phyloP scores from a whole-genome alignment of 1,140 invertebrate species.

The Acyrthosiphon pisum region DNA sequence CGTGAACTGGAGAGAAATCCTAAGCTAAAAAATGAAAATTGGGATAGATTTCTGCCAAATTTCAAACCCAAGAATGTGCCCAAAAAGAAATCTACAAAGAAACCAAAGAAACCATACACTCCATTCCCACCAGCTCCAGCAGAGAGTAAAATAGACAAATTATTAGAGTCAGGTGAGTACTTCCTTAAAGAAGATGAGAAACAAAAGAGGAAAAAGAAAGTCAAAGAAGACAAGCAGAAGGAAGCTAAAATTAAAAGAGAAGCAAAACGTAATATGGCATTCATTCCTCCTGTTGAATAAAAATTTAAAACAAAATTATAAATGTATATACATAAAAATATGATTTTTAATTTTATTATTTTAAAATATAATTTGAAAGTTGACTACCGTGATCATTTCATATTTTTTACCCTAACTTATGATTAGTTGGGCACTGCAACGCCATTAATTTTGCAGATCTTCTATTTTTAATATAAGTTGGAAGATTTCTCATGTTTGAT shows the following conservation, averaged over 20 bases:
- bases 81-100: conserved; percentile 83
- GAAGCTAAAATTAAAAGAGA: conserved; percentile 74
- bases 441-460: neutral
- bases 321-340: conserved; percentile 56
- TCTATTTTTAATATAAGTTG: too few relatives aligned
- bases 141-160: conserved; percentile 93
- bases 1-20: conserved; percentile 92
- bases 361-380: neutral
- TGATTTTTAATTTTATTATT: neutral
- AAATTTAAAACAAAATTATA: conserved; percentile 58
- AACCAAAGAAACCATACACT: conserved; percentile 90
- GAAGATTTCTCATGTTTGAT: too few relatives aligned
- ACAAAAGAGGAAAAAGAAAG: conserved; percentile 73
- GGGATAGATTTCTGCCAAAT: conserved; percentile 96
- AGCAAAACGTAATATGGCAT: conserved; percentile 80
- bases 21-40: conserved; percentile 90
- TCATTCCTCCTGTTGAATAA: conserved; percentile 80
- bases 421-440: neutral
- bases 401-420: neutral
- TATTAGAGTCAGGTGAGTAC: conserved; percentile 95
- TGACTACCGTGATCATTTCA: neutral
- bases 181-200: conserved; percentile 89
- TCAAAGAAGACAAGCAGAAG: conserved; percentile 73
- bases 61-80: conserved; percentile 92
- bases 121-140: conserved; percentile 95